Evolutionary conservation across 2,888 invertebrate species (phyloP).

Genomic region (Drosophila lacicola): DNA sequence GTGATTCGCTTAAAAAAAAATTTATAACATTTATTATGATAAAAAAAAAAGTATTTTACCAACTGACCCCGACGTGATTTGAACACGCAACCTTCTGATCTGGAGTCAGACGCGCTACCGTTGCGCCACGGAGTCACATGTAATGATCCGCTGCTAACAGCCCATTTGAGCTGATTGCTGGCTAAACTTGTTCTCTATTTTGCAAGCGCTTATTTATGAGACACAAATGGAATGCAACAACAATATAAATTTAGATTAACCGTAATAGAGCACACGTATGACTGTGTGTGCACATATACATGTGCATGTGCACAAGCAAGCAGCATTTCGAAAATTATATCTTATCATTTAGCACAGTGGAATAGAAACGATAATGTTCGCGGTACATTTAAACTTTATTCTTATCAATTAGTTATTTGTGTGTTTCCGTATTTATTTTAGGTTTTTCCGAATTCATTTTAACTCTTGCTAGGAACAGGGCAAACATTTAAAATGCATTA

Average conservation of each 20-base stretch:
- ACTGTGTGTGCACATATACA: background rate
- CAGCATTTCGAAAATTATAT: slow-evolving; percentile 2
- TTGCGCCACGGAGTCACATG: slow-evolving; percentile 61
- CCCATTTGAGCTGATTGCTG: background rate
- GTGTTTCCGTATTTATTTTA: background rate
- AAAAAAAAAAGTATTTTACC: background rate
- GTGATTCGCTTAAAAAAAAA: background rate
- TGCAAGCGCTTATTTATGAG: slow-evolving; percentile 1
- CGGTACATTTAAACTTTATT: slow-evolving; percentile 11
- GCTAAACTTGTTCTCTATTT: slow-evolving; percentile 13
- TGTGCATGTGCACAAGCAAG: background rate
- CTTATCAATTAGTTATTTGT: background rate
- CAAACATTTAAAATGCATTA: slow-evolving; percentile 25
- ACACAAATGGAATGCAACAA: slow-evolving; percentile 15
- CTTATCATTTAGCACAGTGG: slow-evolving; percentile 11
- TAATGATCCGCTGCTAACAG: slow-evolving; percentile 25
- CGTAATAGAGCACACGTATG: background rate
- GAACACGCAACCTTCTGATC: slow-evolving; percentile 64
- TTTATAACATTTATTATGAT: background rate
- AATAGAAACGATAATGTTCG: background rate
- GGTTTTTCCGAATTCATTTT: background rate
- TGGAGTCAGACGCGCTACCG: slow-evolving; percentile 64
- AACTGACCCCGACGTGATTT: slow-evolving; percentile 60
- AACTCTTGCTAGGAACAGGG: no score
- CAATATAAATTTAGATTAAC: background rate